Evolutionary conservation across 1,140 invertebrate genomes (phyloP).

Genomic region (Papilio polyxenes): DNA sequence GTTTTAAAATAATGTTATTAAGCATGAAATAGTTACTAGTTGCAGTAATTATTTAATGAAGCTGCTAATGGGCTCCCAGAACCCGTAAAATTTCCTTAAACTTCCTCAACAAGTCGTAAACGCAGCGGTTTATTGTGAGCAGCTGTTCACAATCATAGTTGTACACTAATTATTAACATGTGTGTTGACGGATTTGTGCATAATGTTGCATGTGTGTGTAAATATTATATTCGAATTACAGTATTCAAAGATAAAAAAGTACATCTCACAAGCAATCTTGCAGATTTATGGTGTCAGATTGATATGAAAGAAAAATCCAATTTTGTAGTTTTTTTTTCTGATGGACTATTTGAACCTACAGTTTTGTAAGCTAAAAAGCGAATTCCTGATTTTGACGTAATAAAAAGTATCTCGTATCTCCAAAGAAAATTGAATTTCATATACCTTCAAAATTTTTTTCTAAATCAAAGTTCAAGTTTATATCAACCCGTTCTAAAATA

Average conservation of each 20-base stretch:
- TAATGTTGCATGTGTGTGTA: background rate
- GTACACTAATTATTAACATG: conserved; percentile 19
- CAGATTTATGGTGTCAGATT: no score
- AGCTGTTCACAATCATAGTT: conserved; percentile 3
- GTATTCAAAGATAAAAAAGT: no score
- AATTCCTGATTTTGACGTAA: no score
- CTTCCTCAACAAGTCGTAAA: conserved; percentile 29
- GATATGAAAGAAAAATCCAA: no score
- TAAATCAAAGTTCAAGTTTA: no score
- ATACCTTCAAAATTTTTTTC: no score
- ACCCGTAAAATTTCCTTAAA: conserved; percentile 25
- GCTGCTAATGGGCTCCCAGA: conserved; percentile 22
- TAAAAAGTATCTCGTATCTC: background rate
- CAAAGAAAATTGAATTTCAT: background rate
- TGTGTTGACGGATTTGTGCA: background rate
- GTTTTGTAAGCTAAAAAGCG: no score
- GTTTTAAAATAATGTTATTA: background rate
- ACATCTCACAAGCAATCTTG: no score
- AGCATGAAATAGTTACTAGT: background rate
- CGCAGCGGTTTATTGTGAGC: conserved; percentile 16
- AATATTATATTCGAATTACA: background rate
- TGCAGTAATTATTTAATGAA: conserved; percentile 8
- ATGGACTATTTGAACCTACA: no score
- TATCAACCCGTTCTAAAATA: background rate
- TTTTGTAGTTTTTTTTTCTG: no score